A percentile compares a stretch with the other conserved stretches of the same genome.
These are phyloP conservation scores for Phoebastria nigripes DNA, from an alignment of 2,797 vertebrate genomes.

Conservation along the genomic window DNA sequence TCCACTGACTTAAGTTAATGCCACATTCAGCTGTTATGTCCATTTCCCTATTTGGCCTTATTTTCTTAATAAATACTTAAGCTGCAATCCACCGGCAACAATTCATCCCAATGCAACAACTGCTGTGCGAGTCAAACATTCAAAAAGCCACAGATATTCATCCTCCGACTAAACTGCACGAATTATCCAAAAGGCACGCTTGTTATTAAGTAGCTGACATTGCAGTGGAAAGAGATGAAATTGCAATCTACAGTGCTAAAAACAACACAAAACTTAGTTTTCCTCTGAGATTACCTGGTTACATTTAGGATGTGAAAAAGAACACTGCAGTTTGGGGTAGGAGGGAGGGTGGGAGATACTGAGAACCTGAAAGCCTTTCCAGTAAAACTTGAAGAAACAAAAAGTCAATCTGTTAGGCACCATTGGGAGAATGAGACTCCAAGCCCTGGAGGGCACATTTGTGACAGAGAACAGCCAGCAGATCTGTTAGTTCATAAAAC, in stretches of 20 bases:
- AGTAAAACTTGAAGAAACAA: neutral
- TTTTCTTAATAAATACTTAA: neutral
- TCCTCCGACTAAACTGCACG: neutral
- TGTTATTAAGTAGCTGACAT: neutral
- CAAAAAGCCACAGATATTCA: neutral
- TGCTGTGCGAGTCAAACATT: accelerated
- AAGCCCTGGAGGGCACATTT: neutral
- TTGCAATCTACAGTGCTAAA: neutral
- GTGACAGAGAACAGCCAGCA: neutral
- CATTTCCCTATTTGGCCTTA: neutral
- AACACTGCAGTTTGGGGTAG: neutral
- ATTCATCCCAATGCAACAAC: neutral
- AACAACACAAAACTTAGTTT: neutral
- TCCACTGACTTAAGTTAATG: neutral
- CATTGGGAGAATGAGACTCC: neutral
- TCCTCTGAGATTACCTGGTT: neutral
- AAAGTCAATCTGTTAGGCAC: neutral
- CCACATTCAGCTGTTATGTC: neutral
- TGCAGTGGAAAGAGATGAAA: no score
- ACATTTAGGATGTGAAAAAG: neutral
- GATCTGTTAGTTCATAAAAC: neutral
- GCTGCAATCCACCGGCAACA: neutral
- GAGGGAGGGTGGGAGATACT: neutral
- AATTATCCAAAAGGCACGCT: neutral
- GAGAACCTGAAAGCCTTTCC: neutral